phyloP scores from a whole-genome alignment of 2,113 vertebrate species.

The Tetrax tetrax region DNA sequence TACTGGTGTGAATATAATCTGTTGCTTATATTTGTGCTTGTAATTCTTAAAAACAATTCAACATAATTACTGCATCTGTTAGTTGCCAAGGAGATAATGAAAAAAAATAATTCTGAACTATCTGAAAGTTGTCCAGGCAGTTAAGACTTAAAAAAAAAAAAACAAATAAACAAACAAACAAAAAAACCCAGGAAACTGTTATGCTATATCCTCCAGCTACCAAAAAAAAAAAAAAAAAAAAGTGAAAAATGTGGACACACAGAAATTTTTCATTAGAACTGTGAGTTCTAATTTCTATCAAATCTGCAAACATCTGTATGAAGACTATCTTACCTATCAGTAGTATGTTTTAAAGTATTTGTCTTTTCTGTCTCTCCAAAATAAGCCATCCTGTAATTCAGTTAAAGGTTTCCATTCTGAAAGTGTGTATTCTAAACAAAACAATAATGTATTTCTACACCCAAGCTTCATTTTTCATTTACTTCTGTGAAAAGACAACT shows the following conservation, averaged over 20 bases:
- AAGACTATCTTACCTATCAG: neutral
- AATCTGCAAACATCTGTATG: neutral
- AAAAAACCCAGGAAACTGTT: neutral
- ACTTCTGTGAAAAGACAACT: neutral
- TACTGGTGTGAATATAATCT: neutral
- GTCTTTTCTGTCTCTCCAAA: neutral
- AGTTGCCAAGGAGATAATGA: neutral
- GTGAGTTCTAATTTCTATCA: neutral
- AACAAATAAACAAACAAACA: too few relatives aligned
- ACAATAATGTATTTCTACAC: neutral
- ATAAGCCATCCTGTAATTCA: neutral
- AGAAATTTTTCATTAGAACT: neutral
- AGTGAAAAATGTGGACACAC: neutral
- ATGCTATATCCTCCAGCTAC: neutral
- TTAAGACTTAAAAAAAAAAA: neutral
- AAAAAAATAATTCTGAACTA: neutral
- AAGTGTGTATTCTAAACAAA: neutral
- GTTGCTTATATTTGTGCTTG: neutral
- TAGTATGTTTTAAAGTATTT: neutral
- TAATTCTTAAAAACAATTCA: neutral
- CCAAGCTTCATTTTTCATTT: neutral
- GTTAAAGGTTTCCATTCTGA: neutral
- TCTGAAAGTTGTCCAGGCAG: neutral
- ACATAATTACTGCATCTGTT: neutral
- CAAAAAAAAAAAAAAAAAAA: neutral